Evolutionary conservation across 2,888 invertebrate genomes (phyloP).

Genomic region (Drosophila melanosoma): DNA sequence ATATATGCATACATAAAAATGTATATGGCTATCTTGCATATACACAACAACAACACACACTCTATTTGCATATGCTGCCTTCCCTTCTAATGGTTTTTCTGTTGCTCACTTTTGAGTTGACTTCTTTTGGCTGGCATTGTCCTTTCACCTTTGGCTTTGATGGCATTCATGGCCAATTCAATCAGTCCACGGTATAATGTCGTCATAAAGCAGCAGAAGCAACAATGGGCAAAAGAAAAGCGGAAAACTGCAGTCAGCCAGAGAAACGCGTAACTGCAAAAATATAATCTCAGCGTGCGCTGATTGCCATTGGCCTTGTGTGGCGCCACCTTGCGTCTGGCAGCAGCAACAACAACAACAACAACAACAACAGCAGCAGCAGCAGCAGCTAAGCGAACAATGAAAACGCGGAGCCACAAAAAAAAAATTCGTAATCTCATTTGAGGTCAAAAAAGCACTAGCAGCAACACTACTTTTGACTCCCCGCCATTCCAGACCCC

Average conservation of each 20-base stretch:
- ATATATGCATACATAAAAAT: background rate
- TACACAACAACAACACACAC: background rate
- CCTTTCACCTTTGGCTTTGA: constrained; percentile 28
- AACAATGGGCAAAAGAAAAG: background rate
- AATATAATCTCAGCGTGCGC: constrained; percentile 42
- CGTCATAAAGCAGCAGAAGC: constrained; percentile 53
- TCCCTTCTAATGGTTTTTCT: background rate
- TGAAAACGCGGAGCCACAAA: constrained; percentile 70
- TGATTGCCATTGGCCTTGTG: constrained; percentile 57
- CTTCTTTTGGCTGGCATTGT: constrained; percentile 23
- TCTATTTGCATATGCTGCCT: background rate
- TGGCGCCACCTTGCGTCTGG: constrained; percentile 30
- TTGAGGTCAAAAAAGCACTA: constrained; percentile 43
- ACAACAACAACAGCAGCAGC: background rate
- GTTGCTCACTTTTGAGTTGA: background rate
- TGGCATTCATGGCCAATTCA: constrained; percentile 33
- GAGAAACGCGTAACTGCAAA: constrained; percentile 12
- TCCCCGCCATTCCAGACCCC: background rate
- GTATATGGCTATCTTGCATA: background rate
- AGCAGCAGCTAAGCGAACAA: constrained; percentile 39
- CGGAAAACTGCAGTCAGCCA: constrained; percentile 6
- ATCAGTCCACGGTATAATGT: constrained; percentile 60
- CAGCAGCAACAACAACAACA: background rate
- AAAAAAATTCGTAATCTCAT: constrained; percentile 73
- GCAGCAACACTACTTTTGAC: constrained; percentile 13